phyloP scores from a whole-genome alignment of 2,888 invertebrate genomes.

The Sinhomidia bicolor region DNA sequence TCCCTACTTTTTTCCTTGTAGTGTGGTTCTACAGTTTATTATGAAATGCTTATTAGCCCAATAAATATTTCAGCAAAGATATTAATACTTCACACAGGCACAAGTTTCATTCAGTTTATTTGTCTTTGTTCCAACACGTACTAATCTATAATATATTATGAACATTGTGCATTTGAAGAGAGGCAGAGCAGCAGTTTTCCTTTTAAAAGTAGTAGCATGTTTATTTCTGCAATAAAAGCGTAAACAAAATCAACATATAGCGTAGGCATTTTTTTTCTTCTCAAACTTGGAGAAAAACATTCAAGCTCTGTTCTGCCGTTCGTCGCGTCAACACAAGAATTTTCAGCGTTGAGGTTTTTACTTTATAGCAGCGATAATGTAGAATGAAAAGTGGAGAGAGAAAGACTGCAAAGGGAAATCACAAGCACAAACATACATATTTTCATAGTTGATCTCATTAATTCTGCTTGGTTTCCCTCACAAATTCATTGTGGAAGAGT shows the following conservation, averaged over 20 bases:
- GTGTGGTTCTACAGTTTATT: neutral
- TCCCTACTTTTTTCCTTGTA: neutral
- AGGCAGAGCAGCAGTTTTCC: neutral
- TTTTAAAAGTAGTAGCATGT: neutral
- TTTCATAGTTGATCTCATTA: constrained; percentile 71
- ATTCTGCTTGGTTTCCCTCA: constrained; percentile 68
- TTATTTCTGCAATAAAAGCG: constrained; percentile 29
- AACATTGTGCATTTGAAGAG: neutral
- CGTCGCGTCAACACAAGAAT: neutral
- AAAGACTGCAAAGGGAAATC: neutral
- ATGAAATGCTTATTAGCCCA: constrained; percentile 16
- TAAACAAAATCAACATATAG: constrained; percentile 30
- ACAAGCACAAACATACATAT: constrained; percentile 40
- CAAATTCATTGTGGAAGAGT: constrained; percentile 69
- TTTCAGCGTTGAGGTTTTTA: neutral
- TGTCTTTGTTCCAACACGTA: neutral
- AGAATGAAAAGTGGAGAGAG: neutral
- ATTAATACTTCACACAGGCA: neutral
- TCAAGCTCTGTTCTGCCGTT: too few relatives aligned
- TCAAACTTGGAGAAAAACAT: neutral
- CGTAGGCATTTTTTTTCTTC: too few relatives aligned
- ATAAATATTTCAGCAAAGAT: neutral
- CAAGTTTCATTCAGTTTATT: neutral
- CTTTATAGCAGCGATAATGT: neutral
- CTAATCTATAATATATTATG: neutral